phyloP scores from a whole-genome alignment of 2,797 vertebrate species.

The Chelidonichthys spinosus region DNA sequence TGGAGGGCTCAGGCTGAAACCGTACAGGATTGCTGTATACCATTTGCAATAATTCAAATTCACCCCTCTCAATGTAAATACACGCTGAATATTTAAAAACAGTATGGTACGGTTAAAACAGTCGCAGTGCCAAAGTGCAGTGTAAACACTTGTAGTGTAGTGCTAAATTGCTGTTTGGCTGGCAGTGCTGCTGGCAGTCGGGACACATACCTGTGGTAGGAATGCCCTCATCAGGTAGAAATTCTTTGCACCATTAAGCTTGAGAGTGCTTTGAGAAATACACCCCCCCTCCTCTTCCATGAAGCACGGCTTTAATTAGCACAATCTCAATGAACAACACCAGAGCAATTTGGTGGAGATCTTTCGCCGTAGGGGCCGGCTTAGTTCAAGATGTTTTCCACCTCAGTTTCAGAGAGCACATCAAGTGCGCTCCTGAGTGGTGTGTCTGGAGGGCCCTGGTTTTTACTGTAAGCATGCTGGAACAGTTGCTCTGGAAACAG shows the following conservation, averaged over 20 bases:
- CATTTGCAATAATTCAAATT: constrained; percentile 48
- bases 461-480: constrained; percentile 68
- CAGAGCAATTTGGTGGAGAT: constrained; percentile 54
- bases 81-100: constrained; percentile 39
- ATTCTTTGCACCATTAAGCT: constrained; percentile 64
- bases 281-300: constrained; percentile 30
- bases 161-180: constrained; percentile 65
- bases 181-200: constrained; percentile 44
- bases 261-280: constrained; percentile 63
- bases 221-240: constrained; percentile 67
- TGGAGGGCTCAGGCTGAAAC: constrained; percentile 24
- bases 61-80: constrained; percentile 44
- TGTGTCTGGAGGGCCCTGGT: constrained; percentile 31
- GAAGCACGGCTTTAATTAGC: constrained; percentile 72
- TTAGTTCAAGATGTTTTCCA: constrained; percentile 61
- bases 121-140: constrained; percentile 50
- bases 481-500: too few relatives aligned
- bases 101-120: constrained; percentile 26
- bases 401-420: constrained; percentile 47
- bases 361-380: constrained; percentile 35
- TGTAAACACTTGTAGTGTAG: constrained; percentile 68
- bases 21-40: constrained; percentile 2
- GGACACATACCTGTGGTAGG: constrained; percentile 60
- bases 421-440: constrained; percentile 51
- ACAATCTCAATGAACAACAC: constrained; percentile 65